These are phyloP conservation scores for Drosophila ambigua DNA, from an alignment of 1,140 invertebrate species.

Conservation along the genomic window DNA sequence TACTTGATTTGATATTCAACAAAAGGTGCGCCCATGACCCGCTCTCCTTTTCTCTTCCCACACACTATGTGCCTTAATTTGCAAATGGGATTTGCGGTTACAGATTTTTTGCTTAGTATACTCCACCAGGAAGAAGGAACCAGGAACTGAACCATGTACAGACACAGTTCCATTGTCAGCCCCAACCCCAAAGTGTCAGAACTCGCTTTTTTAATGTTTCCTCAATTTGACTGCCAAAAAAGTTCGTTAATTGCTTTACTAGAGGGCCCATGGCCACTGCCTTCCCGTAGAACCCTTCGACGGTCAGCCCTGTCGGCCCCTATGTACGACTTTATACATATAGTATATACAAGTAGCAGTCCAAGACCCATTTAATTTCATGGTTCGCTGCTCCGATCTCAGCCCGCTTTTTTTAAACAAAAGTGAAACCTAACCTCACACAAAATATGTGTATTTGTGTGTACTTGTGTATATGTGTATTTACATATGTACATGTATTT, in stretches of 20 bases:
- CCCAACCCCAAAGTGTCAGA: conserved; percentile 29
- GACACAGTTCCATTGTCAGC: not conserved
- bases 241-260: conserved; percentile 37
- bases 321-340: conserved; percentile 16
- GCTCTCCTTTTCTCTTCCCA: conserved; percentile 26
- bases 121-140: too few relatives aligned
- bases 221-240: conserved; percentile 58
- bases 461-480: too few relatives aligned
- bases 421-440: conserved; percentile 65
- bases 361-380: conserved; percentile 52
- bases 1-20: conserved; percentile 59
- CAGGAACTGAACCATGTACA: too few relatives aligned
- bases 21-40: conserved; percentile 45
- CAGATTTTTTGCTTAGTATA: conserved; percentile 11
- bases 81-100: conserved; percentile 60
- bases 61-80: conserved; percentile 61
- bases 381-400: conserved; percentile 39
- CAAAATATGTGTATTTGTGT: not conserved
- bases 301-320: conserved; percentile 18
- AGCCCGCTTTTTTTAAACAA: conserved; percentile 28
- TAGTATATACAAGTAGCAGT: conserved; percentile 35
- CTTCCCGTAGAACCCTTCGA: conserved; percentile 9
- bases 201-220: conserved; percentile 56
- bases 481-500: too few relatives aligned
- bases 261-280: not conserved